Evolutionary conservation across 2,113 vertebrate species (phyloP), one percentile per base, ranked within the genome.

Genomic region (Cyphomyrus discorhynchus): DNA sequence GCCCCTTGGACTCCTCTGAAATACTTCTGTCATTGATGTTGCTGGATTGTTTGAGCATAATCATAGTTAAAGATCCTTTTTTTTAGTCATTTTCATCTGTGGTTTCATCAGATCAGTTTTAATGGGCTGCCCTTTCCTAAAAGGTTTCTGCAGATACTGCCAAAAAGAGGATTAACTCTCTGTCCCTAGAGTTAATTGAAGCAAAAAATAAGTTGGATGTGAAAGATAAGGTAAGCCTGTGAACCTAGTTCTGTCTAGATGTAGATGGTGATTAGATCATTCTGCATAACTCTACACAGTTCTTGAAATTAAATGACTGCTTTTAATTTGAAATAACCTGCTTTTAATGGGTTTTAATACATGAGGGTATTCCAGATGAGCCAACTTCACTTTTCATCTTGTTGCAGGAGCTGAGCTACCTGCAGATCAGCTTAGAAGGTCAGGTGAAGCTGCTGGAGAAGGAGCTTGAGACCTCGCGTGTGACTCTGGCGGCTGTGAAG

Each of bases 161-260:
- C 82, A 98, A 98, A 92, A 98, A 98, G 94, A 97, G 93, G 95
- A 96, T 99, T 85, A 97, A 96, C 93, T 94, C 95, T 58, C 94
- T 98, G 0, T 97, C 96, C 47, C 93, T 97, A 92, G 98, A 99
- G 47, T 80, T 99, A 90, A 97, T 98, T 95, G 98, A 98, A 90
- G 96, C 97, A 62, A 96, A 96, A 93, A 97, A 96, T 91, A 96
- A 95, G 92, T 94, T 97, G 89, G 97, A 98, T 94, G 89, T 93
- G 1, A 99, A 98, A 92, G 97, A 97, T 85, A 97, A 95, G 96
- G 98, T 95, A 90, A 56, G 66, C 5, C 2, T n/a, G 17, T 27
- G 21, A 19, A 13, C 6, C 5, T n/a, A 17, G 24, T 49, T 86
- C 85, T n/a, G 13, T 17, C 0, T 27, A 19, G 49, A 9, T 70